These are phyloP conservation scores for Mus spretus DNA, from an alignment of 2,797 vertebrate genomes.

Conservation along the genomic window DNA sequence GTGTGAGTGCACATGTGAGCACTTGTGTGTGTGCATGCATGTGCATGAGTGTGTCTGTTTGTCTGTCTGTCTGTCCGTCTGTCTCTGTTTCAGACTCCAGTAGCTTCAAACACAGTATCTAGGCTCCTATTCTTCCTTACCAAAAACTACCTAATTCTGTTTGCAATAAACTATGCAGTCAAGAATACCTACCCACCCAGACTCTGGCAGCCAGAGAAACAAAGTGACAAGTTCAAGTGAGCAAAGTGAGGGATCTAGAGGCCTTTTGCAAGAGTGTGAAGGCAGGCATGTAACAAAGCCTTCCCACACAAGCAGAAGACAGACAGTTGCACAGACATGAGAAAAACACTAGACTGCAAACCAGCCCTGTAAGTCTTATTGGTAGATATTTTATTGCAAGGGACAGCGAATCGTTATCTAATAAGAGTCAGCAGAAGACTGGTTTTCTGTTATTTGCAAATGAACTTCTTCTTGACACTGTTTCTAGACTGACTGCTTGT, in stretches of 20 bases:
- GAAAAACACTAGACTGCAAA: background rate
- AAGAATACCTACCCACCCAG: background rate
- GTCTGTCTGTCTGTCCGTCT: background rate
- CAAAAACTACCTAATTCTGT: background rate
- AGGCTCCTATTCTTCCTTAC: background rate
- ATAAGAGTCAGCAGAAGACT: background rate
- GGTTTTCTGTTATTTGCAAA: background rate
- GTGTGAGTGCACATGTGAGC: background rate
- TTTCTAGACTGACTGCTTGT: background rate
- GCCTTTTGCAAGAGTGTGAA: background rate
- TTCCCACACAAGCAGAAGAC: background rate
- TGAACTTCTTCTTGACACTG: background rate
- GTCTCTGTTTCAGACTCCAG: background rate
- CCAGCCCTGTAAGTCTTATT: background rate
- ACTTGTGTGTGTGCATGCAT: background rate
- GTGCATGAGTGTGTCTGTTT: background rate
- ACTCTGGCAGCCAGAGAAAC: background rate
- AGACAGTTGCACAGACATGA: background rate
- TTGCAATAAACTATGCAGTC: background rate
- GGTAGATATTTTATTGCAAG: background rate
- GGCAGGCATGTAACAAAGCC: background rate
- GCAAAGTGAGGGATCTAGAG: background rate
- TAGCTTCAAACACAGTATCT: background rate
- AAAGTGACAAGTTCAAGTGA: conserved; percentile 13
- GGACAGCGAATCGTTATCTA: background rate